These are phyloP conservation scores for Acheta domesticus DNA, from an alignment of 2,888 invertebrate genomes.

Conservation along the genomic window DNA sequence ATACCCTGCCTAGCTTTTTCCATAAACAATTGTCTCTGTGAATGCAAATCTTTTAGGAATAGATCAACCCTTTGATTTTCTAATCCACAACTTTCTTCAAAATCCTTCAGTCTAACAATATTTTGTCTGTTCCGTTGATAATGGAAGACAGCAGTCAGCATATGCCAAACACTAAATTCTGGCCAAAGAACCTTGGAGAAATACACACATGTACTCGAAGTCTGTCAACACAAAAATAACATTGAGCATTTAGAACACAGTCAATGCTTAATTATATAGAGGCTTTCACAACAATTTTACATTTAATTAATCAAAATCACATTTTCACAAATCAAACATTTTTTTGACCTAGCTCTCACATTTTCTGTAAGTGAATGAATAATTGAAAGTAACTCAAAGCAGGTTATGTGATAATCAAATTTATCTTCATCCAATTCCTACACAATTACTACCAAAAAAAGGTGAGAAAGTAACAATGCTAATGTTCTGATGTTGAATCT, in stretches of 20 bases:
- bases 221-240: conserved; percentile 52
- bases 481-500: no score
- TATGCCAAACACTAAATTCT: conserved; percentile 89
- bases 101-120: background rate
- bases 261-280: background rate
- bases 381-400: no score
- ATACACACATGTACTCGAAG: conserved; percentile 73
- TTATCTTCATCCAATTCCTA: no score
- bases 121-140: conserved; percentile 63
- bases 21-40: background rate
- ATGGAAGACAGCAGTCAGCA: conserved; percentile 78
- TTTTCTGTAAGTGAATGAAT: no score
- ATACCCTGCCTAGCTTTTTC: no score
- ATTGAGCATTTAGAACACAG: background rate
- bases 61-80: background rate
- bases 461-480: no score
- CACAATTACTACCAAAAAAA: no score
- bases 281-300: background rate
- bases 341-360: no score
- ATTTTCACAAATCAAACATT: no score
- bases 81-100: background rate
- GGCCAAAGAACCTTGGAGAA: conserved; percentile 95
- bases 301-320: no score
- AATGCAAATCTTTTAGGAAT: background rate
- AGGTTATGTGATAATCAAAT: no score